These are phyloP conservation scores for Hippocampus guttulatus DNA, from an alignment of 2,113 vertebrate species.

Conservation along the genomic window DNA sequence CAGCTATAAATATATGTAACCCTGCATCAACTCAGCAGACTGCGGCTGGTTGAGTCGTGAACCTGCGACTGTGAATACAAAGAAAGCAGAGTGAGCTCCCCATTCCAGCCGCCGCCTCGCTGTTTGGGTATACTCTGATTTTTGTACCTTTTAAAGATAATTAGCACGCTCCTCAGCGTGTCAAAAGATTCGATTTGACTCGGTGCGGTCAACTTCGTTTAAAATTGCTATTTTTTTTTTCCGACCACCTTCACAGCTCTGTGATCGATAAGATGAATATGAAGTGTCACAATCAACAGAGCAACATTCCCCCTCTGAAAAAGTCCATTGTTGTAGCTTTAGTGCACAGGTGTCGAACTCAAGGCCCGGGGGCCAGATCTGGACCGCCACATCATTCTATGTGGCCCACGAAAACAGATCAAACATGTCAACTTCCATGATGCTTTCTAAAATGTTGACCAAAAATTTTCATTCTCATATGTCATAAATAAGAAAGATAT, in stretches of 20 bases:
- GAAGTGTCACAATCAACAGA: neutral
- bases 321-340: neutral
- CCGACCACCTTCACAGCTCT: neutral
- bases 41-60: conserved; percentile 41
- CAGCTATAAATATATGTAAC: conserved; percentile 51
- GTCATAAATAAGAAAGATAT: too few species aligned
- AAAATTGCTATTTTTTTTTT: conserved; percentile 1
- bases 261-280: neutral
- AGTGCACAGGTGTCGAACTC: too few species aligned
- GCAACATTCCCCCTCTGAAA: neutral
- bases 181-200: neutral
- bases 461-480: too few species aligned
- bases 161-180: conserved; percentile 11
- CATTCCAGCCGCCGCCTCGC: conserved; percentile 11
- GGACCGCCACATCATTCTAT: too few species aligned
- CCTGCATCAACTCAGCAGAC: conserved; percentile 29
- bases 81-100: conserved; percentile 16
- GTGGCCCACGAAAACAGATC: too few species aligned
- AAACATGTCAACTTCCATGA: too few species aligned
- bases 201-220: conserved; percentile 3
- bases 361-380: too few species aligned
- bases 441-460: too few species aligned
- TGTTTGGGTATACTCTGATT: conserved; percentile 13
- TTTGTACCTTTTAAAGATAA: conserved; percentile 11
- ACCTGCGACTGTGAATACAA: conserved; percentile 43